phyloP scores from a whole-genome alignment of 1,140 invertebrate genomes.

The Cephus cinctus region DNA sequence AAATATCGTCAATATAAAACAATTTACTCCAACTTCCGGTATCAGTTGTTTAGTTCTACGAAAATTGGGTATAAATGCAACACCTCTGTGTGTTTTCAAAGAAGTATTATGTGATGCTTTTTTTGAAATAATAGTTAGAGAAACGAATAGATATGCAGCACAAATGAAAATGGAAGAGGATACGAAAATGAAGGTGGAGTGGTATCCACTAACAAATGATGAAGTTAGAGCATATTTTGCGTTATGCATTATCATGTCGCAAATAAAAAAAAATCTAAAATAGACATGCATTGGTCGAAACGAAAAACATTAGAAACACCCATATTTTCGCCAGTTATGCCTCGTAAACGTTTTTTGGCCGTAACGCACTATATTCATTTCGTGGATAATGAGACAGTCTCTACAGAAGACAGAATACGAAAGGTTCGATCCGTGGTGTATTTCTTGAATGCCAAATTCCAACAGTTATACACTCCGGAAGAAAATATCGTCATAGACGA shows the following conservation, averaged over 20 bases:
- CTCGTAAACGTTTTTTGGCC: slow-evolving; percentile 10
- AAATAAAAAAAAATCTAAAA: slow-evolving; percentile 15
- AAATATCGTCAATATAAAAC: slow-evolving; percentile 12
- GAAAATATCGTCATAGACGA: slow-evolving; percentile 32
- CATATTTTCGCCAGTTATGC: slow-evolving; percentile 9
- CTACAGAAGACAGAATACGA: slow-evolving; percentile 6
- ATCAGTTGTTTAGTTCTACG: too few relatives aligned
- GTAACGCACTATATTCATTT: slow-evolving; percentile 2
- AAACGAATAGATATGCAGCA: slow-evolving; percentile 14
- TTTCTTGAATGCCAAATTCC: slow-evolving; percentile 21
- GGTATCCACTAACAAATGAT: slow-evolving; percentile 12
- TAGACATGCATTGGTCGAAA: slow-evolving; percentile 11
- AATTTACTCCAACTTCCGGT: slow-evolving; percentile 6
- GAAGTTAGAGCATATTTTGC: slow-evolving; percentile 11
- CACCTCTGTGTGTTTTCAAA: slow-evolving; percentile 13
- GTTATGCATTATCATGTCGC: too few relatives aligned
- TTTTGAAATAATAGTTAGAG: slow-evolving; percentile 13
- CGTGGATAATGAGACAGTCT: neutral
- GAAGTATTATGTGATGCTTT: slow-evolving; percentile 7
- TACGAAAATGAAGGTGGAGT: slow-evolving; percentile 11
- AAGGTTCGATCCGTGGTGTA: slow-evolving; percentile 20
- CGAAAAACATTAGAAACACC: slow-evolving; percentile 10
- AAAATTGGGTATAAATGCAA: too few relatives aligned
- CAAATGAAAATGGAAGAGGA: slow-evolving; percentile 10
- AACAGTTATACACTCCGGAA: slow-evolving; percentile 14